A percentile compares a stretch with the other conserved stretches of the same genome.
Conservation (phyloP, 2,797 vertebrate species). For the Sebastiscus tertius region DNA sequence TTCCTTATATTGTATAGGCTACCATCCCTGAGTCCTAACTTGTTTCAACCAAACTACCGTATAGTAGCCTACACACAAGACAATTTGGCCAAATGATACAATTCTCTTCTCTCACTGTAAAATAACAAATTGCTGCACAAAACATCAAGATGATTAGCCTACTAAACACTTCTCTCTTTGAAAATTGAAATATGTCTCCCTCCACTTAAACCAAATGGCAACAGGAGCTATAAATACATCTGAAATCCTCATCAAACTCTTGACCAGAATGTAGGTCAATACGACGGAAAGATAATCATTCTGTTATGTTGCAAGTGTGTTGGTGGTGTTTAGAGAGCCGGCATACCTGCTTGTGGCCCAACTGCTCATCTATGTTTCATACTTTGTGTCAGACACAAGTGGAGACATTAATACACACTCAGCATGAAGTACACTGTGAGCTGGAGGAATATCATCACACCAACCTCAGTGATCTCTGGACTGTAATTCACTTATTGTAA, state of each 20-base stretch:
- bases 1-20: too few species aligned
- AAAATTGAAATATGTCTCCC: neutral
- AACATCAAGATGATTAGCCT: too few species aligned
- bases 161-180: neutral
- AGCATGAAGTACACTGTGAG: neutral
- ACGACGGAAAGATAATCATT: neutral
- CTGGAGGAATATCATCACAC: neutral
- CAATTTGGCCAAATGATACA: too few species aligned
- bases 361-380: constrained; percentile 8
- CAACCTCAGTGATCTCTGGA: neutral
- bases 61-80: too few species aligned
- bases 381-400: neutral
- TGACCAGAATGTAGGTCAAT: neutral
- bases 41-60: too few species aligned
- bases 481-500: neutral
- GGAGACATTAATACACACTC: neutral
- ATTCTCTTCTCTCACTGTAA: too few species aligned
- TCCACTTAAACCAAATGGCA: neutral
- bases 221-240: neutral
- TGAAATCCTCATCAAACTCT: neutral
- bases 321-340: neutral
- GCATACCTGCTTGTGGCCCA: neutral
- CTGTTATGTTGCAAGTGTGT: neutral
- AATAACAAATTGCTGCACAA: too few species aligned
- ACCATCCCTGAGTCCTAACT: too few species aligned